These are phyloP conservation scores for Lepus americanus DNA, from an alignment of 2,113 vertebrate species.

Conservation along the genomic window DNA sequence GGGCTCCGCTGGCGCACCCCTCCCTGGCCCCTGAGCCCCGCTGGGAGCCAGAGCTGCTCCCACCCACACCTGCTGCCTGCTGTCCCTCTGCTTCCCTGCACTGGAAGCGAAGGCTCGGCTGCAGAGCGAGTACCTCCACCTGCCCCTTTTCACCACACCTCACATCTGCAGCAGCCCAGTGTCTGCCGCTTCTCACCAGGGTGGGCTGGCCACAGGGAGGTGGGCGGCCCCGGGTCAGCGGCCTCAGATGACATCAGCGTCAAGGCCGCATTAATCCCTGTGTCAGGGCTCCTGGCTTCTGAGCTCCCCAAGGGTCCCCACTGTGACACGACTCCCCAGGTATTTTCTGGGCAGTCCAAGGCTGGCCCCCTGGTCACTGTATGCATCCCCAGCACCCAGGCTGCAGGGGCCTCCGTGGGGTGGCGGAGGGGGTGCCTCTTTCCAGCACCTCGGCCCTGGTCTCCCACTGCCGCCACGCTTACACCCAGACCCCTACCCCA, in stretches of 20 bases:
- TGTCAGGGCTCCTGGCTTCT: background rate
- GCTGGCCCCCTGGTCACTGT: background rate
- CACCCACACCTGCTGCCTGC: accelerated
- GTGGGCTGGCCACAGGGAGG: background rate
- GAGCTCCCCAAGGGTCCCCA: background rate
- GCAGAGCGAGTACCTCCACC: accelerated
- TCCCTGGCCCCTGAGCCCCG: accelerated
- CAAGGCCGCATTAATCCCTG: accelerated
- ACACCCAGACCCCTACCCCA: background rate
- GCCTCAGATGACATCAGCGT: background rate
- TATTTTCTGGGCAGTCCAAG: background rate
- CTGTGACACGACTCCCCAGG: no score
- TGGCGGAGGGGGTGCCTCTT: background rate
- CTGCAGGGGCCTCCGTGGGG: background rate
- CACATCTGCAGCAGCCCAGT: background rate
- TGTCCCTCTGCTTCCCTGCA: background rate
- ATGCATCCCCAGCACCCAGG: background rate
- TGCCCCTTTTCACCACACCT: background rate
- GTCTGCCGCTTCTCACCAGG: background rate
- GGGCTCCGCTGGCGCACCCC: accelerated
- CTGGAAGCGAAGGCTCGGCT: background rate
- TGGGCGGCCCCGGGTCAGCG: background rate
- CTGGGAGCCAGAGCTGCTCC: background rate
- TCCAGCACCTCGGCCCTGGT: background rate
- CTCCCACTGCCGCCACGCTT: background rate